Evolutionary conservation across 2,797 vertebrate genomes (phyloP).

Genomic region (Sebastes nivosus): DNA sequence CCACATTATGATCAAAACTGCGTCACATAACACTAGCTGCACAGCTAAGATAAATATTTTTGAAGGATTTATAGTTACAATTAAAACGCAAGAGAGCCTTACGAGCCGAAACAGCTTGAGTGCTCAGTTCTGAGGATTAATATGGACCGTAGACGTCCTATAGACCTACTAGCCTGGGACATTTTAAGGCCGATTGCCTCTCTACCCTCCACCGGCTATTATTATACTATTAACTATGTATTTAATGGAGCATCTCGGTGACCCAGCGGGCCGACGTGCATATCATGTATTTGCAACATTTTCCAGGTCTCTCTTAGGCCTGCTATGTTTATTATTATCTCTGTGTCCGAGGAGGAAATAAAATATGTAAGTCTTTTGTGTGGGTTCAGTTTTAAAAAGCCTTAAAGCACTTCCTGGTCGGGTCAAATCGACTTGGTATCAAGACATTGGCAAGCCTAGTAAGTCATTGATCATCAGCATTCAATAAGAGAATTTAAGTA

Average conservation of each 20-base stretch:
- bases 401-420: neutral
- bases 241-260: conserved; percentile 45
- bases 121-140: conserved; percentile 11
- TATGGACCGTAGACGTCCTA: conserved; percentile 15
- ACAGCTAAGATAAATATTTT: neutral
- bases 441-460: neutral
- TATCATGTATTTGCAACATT: neutral
- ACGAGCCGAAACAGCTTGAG: conserved; percentile 4
- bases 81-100: neutral
- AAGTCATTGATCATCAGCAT: neutral
- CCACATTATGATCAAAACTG: neutral
- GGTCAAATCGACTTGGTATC: neutral
- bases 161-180: conserved; percentile 12
- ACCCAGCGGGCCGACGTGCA: neutral
- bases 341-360: neutral
- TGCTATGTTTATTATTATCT: neutral
- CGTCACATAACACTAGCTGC: neutral
- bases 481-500: neutral
- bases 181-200: conserved; percentile 36
- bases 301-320: neutral
- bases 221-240: conserved; percentile 15
- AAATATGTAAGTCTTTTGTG: neutral
- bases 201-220: conserved; percentile 24
- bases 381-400: neutral
- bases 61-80: conserved; percentile 19